These are phyloP conservation scores for Hylia prasina DNA, from an alignment of 2,113 vertebrate genomes.

Conservation along the genomic window DNA sequence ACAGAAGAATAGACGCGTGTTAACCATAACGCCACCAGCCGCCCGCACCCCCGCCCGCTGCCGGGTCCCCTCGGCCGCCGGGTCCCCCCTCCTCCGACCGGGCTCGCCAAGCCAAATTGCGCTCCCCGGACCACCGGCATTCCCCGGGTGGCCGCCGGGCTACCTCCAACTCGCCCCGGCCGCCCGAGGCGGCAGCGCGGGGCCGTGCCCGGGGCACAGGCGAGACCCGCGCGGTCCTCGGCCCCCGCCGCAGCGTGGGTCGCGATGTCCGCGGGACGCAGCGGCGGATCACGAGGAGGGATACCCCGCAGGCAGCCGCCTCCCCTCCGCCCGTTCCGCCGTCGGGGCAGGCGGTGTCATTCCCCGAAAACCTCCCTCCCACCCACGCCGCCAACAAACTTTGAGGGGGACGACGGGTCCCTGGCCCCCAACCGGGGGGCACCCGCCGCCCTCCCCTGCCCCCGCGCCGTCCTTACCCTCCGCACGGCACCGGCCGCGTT, in stretches of 20 bases:
- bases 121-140: background rate
- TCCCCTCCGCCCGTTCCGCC: background rate
- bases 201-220: background rate
- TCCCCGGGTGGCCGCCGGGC: background rate
- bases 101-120: background rate
- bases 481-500: slow-evolving; percentile 51
- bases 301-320: background rate
- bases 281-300: background rate
- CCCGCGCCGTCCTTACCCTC: slow-evolving; percentile 62
- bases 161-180: background rate
- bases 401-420: background rate
- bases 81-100: background rate
- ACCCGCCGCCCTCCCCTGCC: background rate
- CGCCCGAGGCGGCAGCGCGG: background rate
- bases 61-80: background rate
- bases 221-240: background rate
- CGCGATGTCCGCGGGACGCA: background rate
- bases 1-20: slow-evolving; percentile 57
- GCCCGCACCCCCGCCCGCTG: background rate
- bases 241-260: background rate
- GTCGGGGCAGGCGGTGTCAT: background rate
- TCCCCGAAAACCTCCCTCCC: background rate
- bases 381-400: slow-evolving; percentile 14
- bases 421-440: background rate
- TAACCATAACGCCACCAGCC: slow-evolving; percentile 1